Conservation (phyloP, 2,113 vertebrate species). For the Menura novaehollandiae region DNA sequence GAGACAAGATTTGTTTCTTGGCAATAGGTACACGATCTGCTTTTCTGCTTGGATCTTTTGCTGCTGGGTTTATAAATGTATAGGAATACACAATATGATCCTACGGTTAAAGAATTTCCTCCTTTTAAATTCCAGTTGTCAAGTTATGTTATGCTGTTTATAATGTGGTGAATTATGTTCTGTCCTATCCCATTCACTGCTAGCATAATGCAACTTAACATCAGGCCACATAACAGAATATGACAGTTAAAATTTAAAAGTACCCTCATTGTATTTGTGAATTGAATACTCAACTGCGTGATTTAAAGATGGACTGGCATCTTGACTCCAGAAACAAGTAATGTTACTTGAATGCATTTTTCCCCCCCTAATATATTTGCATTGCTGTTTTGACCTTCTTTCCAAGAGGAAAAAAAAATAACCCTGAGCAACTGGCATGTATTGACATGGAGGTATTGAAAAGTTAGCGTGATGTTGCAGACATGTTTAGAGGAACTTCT, state of each 20-base stretch:
- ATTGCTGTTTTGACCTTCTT: conserved; percentile 42
- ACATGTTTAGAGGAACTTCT: conserved; percentile 29
- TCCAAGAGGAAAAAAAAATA: conserved; percentile 41
- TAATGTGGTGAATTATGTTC: conserved; percentile 56
- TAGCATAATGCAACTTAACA: conserved; percentile 68
- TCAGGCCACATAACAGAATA: conserved; percentile 55
- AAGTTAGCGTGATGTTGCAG: conserved; percentile 7
- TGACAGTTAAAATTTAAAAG: conserved; percentile 67
- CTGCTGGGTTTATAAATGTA: conserved; percentile 19
- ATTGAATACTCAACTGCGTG: conserved; percentile 52
- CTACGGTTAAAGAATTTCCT: conserved; percentile 34
- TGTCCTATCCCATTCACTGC: conserved; percentile 55
- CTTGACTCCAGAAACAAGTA: conserved; percentile 56
- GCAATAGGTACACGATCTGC: neutral
- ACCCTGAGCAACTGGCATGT: conserved; percentile 57
- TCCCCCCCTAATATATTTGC: conserved; percentile 10
- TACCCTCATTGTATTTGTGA: conserved; percentile 68
- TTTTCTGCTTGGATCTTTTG: neutral
- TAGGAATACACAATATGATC: neutral
- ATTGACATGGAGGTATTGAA: conserved; percentile 32
- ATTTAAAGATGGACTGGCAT: conserved; percentile 66
- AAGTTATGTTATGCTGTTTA: conserved; percentile 61
- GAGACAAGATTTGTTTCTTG: neutral
- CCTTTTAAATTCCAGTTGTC: conserved; percentile 66
- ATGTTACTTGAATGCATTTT: conserved; percentile 55